phyloP scores from a whole-genome alignment of 2,888 invertebrate genomes.

The Dromius quadrimaculatus region DNA sequence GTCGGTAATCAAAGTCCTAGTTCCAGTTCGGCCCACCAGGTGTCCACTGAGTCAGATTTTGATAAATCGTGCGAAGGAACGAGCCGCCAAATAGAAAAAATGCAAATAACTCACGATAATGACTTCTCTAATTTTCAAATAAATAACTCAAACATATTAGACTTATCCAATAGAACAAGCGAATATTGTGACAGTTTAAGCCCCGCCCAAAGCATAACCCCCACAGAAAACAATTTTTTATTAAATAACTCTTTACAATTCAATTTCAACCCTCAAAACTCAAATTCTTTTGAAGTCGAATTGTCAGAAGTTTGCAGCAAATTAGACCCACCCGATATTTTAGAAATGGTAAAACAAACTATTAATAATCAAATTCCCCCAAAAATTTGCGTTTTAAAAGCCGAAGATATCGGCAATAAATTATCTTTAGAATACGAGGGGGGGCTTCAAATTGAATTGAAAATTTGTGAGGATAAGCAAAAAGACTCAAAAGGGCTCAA shows the following conservation, averaged over 20 bases:
- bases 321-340: constrained; percentile 82
- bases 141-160: constrained; percentile 34
- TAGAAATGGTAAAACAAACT: constrained; percentile 83
- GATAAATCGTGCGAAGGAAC: constrained; percentile 36
- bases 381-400: constrained; percentile 71
- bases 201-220: constrained; percentile 20
- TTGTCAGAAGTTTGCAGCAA: constrained; percentile 85
- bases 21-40: constrained; percentile 64
- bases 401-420: constrained; percentile 60
- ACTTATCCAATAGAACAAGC: constrained; percentile 10
- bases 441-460: constrained; percentile 87
- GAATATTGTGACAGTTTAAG: constrained; percentile 39
- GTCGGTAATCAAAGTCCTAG: constrained; percentile 65
- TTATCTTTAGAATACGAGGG: constrained; percentile 69
- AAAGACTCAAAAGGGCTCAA: constrained; percentile 84
- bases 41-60: constrained; percentile 57
- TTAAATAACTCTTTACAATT: constrained; percentile 61
- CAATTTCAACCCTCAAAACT: constrained; percentile 59
- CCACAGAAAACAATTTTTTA: constrained; percentile 62
- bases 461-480: constrained; percentile 78
- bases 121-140: constrained; percentile 23
- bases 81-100: constrained; percentile 58
- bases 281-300: constrained; percentile 76
- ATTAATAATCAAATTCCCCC: constrained; percentile 85
- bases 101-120: constrained; percentile 62